These are phyloP conservation scores for Heliconius congener DNA, from an alignment of 1,140 invertebrate genomes.

Conservation along the genomic window DNA sequence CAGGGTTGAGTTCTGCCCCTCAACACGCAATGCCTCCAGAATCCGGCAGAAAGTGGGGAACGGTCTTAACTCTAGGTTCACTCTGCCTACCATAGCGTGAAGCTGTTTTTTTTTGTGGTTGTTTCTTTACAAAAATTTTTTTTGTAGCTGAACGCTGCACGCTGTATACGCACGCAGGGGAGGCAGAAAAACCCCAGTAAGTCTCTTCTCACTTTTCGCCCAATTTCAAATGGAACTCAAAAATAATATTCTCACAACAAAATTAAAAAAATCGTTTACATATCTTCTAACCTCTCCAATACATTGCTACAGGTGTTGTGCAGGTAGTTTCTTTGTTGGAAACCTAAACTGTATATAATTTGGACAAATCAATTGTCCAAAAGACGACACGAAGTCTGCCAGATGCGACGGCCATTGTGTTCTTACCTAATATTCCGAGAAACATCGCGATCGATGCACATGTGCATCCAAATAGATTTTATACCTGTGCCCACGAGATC, in stretches of 20 bases:
- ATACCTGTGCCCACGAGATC: conserved; percentile 49
- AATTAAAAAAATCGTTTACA: background rate
- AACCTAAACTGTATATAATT: conserved; percentile 3
- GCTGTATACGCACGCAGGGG: too few species aligned
- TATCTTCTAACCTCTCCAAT: background rate
- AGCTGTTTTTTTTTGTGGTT: too few species aligned
- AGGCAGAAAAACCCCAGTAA: too few species aligned
- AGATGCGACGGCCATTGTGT: conserved; percentile 55
- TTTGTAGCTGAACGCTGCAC: background rate
- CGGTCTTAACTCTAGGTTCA: background rate
- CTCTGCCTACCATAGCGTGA: background rate
- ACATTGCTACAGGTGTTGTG: background rate
- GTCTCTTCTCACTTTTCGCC: too few species aligned
- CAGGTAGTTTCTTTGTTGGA: conserved; percentile 26
- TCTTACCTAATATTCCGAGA: conserved; percentile 45
- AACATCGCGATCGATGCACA: conserved; percentile 47
- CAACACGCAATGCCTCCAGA: background rate
- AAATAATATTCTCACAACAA: too few species aligned
- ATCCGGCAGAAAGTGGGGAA: background rate
- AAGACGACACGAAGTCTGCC: conserved; percentile 62
- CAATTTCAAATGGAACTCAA: too few species aligned
- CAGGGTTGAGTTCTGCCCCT: background rate
- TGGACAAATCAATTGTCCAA: conserved; percentile 33
- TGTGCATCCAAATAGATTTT: conserved; percentile 47
- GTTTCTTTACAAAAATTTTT: background rate